phyloP scores from a whole-genome alignment of 2,888 invertebrate genomes.

The Nemurella pictetii region DNA sequence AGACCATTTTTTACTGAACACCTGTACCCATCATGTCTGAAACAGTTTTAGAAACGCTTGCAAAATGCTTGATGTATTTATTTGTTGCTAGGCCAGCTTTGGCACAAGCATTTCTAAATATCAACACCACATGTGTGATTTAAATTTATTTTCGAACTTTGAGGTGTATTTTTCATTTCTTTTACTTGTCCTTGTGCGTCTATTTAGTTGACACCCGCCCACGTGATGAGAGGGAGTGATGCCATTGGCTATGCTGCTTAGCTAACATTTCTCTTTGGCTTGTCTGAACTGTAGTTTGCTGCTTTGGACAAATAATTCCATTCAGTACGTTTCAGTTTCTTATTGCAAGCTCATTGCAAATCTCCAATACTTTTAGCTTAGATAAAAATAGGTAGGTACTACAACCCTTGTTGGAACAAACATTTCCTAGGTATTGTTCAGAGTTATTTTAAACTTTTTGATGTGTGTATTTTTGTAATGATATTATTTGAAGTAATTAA shows the following conservation, averaged over 20 bases:
- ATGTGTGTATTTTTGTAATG: too few species aligned
- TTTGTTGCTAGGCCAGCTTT: neutral
- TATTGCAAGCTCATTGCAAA: neutral
- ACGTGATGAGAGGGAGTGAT: neutral
- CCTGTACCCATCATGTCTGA: neutral
- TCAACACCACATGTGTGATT: neutral
- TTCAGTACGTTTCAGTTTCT: neutral
- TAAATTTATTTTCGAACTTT: conserved; percentile 17
- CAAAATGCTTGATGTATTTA: neutral
- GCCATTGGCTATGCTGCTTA: conserved; percentile 8
- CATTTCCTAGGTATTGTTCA: too few species aligned
- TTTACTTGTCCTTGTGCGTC: conserved; percentile 13
- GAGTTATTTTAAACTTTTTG: too few species aligned
- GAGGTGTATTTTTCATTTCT: conserved; percentile 19
- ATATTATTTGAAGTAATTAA: too few species aligned
- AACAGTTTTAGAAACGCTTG: neutral
- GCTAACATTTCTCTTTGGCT: conserved; percentile 18
- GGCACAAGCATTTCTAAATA: neutral
- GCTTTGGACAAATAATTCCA: neutral
- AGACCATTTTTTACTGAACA: neutral
- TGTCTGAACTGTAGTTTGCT: neutral
- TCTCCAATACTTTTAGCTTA: neutral
- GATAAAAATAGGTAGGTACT: too few species aligned
- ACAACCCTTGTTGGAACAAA: too few species aligned
- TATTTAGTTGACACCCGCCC: conserved; percentile 31